A percentile compares a stretch with the other conserved stretches of the same genome.
Conservation (phyloP, 2,888 invertebrate genomes). For the Pinctada fucata region DNA sequence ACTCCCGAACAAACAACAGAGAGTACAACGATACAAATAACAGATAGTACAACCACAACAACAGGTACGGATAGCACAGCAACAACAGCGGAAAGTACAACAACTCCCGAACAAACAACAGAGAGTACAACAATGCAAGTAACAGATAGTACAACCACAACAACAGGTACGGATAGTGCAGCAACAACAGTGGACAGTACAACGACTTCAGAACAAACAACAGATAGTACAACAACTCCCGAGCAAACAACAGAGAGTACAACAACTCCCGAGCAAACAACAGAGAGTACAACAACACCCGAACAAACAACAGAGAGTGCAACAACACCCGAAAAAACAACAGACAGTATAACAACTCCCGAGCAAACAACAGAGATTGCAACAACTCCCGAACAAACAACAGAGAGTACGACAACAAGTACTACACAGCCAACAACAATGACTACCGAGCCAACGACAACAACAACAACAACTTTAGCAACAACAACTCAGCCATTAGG, state of each 20-base stretch:
- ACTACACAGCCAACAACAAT: background rate
- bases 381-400: no score
- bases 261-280: no score
- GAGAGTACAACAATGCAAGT: background rate
- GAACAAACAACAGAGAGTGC: no score
- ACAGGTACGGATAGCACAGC: background rate
- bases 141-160: background rate
- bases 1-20: background rate
- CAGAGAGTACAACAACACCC: no score
- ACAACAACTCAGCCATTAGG: no score
- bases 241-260: no score
- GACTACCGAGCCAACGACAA: background rate
- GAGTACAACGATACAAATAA: background rate
- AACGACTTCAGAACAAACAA: no score
- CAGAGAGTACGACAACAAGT: background rate
- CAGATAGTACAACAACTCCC: no score
- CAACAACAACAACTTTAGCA: background rate
- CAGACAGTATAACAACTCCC: no score
- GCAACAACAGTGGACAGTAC: no score
- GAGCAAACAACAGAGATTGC: no score
- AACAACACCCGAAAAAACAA: no score
- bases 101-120: background rate
- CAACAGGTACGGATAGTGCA: background rate
- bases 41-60: background rate
- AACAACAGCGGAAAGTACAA: background rate